Evolutionary conservation across 2,797 vertebrate species (phyloP).

Genomic region (Allobates femoralis): DNA sequence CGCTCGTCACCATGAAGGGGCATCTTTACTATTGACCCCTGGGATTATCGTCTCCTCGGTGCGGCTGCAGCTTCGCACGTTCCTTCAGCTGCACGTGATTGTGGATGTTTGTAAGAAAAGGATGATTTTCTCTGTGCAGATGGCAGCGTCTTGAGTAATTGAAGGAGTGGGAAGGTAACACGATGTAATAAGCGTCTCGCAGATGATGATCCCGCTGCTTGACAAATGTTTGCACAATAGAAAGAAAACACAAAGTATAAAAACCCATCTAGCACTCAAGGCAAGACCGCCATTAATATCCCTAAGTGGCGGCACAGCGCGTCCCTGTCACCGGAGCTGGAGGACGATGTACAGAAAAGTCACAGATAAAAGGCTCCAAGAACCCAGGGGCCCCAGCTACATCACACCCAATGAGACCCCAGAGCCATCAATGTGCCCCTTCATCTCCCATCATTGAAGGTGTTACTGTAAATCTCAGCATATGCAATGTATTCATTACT

Average conservation of each 20-base stretch:
- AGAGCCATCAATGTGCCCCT: too few species aligned
- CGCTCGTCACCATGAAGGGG: neutral
- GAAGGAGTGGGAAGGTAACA: constrained; percentile 63
- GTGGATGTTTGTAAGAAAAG: constrained; percentile 56
- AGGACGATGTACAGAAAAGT: neutral
- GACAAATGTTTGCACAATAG: constrained; percentile 61
- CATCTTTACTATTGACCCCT: neutral
- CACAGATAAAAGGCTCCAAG: neutral
- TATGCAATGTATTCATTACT: too few species aligned
- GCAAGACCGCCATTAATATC: constrained; percentile 41
- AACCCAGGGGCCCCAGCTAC: neutral
- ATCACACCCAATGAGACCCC: neutral
- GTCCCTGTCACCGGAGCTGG: neutral
- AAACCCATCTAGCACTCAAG: constrained; percentile 16
- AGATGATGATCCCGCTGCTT: constrained; percentile 49
- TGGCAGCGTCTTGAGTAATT: constrained; percentile 68
- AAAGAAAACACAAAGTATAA: constrained; percentile 42
- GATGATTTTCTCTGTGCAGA: constrained; percentile 65
- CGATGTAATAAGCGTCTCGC: constrained; percentile 47
- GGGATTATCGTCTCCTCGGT: neutral
- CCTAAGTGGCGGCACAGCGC: neutral
- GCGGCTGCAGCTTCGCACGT: neutral
- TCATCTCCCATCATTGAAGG: too few species aligned
- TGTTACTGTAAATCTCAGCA: too few species aligned
- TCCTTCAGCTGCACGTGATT: constrained; percentile 4